Conservation (phyloP, 2,113 vertebrate species). For the Takifugu bimaculatus region DNA sequence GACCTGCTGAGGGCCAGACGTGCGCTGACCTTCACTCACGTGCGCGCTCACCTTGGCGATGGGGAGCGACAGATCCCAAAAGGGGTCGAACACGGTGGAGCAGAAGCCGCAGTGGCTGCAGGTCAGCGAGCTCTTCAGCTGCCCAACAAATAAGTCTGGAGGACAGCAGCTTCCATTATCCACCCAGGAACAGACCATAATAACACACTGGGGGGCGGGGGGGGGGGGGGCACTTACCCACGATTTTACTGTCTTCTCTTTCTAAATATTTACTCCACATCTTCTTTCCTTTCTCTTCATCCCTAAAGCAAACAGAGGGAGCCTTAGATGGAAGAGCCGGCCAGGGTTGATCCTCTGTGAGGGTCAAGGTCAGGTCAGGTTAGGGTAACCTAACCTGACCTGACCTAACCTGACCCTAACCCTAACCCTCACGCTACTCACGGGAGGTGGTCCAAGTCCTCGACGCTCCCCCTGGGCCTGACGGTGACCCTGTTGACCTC, state of each 20-base stretch:
- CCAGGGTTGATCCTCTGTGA: too few species aligned
- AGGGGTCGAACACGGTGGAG: conserved; percentile 96
- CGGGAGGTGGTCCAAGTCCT: conserved; percentile 90
- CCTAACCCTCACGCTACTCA: conserved; percentile 67
- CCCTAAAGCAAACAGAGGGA: conserved; percentile 65
- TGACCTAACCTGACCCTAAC: too few species aligned
- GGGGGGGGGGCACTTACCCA: conserved; percentile 75
- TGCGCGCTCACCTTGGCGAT: conserved; percentile 86
- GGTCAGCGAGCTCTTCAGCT: conserved; percentile 95
- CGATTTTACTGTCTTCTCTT: conserved; percentile 92
- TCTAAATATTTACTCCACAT: conserved; percentile 97
- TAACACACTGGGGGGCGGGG: too few species aligned
- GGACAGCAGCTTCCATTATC: background rate
- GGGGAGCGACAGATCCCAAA: conserved; percentile 97
- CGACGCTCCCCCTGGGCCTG: conserved; percentile 75
- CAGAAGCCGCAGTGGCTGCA: conserved; percentile 93
- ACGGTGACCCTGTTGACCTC: conserved; percentile 92
- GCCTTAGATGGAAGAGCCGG: background rate
- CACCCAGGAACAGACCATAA: too few species aligned
- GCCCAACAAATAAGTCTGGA: conserved; percentile 93
- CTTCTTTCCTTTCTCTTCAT: conserved; percentile 92
- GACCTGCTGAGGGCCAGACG: too few species aligned
- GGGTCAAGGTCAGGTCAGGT: too few species aligned
- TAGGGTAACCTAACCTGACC: too few species aligned
- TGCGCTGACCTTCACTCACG: background rate